Percentiles rank a stretch among this genome's conserved stretches.
Conservation (phyloP, 2,797 vertebrate species). For the Platyrinchus mystaceus region DNA sequence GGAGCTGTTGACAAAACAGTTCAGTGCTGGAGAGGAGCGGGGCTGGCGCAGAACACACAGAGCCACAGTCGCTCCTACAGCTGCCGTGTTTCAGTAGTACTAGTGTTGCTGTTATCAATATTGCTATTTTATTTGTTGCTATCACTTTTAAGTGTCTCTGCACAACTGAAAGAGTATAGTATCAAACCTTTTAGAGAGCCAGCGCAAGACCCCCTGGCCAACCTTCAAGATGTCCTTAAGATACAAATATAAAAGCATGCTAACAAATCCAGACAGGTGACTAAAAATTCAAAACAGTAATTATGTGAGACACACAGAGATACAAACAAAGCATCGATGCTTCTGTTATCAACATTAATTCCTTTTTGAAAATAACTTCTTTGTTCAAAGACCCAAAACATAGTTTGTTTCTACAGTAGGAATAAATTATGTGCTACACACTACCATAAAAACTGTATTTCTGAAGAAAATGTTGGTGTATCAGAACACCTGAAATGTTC, state of each 20-base stretch:
- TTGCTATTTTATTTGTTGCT: accelerated
- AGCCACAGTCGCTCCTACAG: neutral
- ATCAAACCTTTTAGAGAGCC: neutral
- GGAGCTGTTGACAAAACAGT: slow-evolving; percentile 79
- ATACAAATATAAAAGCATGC: neutral
- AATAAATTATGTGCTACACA: neutral
- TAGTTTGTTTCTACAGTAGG: neutral
- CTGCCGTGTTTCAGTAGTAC: neutral
- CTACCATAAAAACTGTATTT: neutral
- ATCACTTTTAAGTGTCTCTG: neutral
- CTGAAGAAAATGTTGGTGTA: neutral
- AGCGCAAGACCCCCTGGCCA: neutral
- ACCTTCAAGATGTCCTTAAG: neutral
- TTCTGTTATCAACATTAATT: neutral
- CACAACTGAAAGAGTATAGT: accelerated
- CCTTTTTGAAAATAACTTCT: neutral
- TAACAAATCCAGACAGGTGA: neutral
- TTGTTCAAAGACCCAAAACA: accelerated
- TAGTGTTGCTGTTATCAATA: accelerated
- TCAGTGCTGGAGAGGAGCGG: neutral
- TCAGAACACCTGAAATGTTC: neutral
- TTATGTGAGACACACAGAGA: neutral
- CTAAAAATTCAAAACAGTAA: neutral
- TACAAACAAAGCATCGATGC: accelerated
- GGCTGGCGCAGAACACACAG: neutral